A percentile compares a stretch with the other conserved stretches of the same genome.
Evolutionary conservation across 1,140 invertebrate genomes (phyloP).

Genomic region (Choristoneura fumiferana): DNA sequence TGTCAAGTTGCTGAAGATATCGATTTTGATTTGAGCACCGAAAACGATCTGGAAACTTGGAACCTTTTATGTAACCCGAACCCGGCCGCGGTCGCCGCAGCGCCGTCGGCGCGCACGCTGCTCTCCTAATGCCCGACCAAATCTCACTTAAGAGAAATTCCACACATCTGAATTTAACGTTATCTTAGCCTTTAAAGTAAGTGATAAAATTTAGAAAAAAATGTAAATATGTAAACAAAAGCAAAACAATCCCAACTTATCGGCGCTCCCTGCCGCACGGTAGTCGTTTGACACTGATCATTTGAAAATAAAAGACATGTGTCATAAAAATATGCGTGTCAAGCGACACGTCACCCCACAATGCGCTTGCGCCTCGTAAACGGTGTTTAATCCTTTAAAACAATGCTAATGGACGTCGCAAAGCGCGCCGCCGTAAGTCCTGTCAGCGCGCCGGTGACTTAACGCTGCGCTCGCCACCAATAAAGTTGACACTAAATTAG

Average conservation of each 20-base stretch:
- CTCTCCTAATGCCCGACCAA: neutral
- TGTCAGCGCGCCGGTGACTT: conserved; percentile 70
- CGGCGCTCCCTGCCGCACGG: conserved; percentile 51
- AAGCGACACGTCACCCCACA: conserved; percentile 52
- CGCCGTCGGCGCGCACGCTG: conserved; percentile 1
- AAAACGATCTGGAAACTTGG: conserved; percentile 61
- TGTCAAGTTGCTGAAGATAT: conserved; percentile 65
- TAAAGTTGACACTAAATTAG: conserved; percentile 76
- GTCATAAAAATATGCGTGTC: conserved; percentile 73
- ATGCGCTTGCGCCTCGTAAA: conserved; percentile 47
- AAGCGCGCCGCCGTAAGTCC: conserved; percentile 64
- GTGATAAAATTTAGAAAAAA: conserved; percentile 4
- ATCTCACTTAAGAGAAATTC: conserved; percentile 11
- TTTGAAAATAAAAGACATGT: conserved; percentile 60
- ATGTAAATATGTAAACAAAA: conserved; percentile 29
- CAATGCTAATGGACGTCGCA: conserved; percentile 75
- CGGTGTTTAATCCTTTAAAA: conserved; percentile 73
- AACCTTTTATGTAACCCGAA: conserved; percentile 71
- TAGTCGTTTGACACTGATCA: conserved; percentile 70
- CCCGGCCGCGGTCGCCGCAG: conserved; percentile 40
- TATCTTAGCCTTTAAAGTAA: conserved; percentile 17
- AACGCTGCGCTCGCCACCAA: conserved; percentile 70
- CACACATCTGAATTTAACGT: conserved; percentile 1
- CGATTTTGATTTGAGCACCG: conserved; percentile 66
- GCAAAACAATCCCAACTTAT: conserved; percentile 45